Evolutionary conservation across 2,113 vertebrate species (phyloP).

Genomic region (Elaphurus davidianus): DNA sequence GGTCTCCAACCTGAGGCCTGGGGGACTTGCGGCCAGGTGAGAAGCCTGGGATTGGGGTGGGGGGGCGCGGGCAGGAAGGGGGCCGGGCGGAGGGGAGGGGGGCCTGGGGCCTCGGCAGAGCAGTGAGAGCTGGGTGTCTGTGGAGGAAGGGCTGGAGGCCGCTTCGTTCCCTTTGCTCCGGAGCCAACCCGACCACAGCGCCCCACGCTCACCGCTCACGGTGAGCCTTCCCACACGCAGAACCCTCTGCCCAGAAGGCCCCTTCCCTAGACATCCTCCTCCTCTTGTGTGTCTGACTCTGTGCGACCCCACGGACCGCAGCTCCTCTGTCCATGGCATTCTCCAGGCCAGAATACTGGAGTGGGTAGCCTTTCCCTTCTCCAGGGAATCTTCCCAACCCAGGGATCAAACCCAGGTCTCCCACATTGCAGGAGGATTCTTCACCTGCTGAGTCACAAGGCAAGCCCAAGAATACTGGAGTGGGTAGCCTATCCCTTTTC

Average conservation of each 20-base stretch:
- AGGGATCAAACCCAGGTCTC: not conserved
- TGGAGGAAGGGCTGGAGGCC: not conserved
- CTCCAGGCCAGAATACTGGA: not conserved
- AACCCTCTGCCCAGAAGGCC: not conserved
- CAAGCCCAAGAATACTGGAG: not conserved
- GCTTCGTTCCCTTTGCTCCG: not conserved
- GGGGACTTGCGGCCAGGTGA: constrained; percentile 97
- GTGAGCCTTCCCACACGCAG: not conserved
- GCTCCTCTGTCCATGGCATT: not conserved
- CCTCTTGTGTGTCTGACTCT: not conserved
- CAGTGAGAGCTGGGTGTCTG: not conserved
- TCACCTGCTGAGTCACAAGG: not conserved
- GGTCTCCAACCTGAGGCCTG: constrained; percentile 95
- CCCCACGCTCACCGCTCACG: fast-evolving
- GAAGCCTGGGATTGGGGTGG: not conserved
- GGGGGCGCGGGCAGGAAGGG: not conserved
- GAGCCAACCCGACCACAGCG: fast-evolving
- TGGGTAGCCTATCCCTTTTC: not conserved
- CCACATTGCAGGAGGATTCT: not conserved
- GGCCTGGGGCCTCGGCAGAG: not conserved
- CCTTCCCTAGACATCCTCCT: not conserved
- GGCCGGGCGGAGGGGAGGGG: not conserved
- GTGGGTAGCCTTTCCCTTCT: not conserved
- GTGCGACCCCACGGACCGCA: not conserved
- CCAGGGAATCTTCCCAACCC: not conserved